Evolutionary conservation across 2,797 vertebrate species (phyloP).

Genomic region (Tenualosa ilisha): DNA sequence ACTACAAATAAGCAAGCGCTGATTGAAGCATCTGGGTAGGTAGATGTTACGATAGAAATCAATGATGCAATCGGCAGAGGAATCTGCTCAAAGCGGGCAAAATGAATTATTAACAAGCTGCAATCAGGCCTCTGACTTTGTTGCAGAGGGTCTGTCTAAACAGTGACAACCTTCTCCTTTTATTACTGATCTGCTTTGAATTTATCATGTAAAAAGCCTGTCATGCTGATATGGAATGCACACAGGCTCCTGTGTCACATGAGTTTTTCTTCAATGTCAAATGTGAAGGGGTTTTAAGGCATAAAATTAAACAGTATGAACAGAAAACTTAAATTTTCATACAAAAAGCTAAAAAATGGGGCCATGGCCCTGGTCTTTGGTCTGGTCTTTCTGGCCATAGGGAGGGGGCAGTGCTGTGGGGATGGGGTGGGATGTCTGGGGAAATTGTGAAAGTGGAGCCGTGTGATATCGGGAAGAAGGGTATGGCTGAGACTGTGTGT

Average conservation of each 20-base stretch:
- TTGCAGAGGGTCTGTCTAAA: not conserved
- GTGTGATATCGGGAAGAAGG: too few species aligned
- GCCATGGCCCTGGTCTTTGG: too few species aligned
- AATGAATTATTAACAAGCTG: conserved; percentile 12
- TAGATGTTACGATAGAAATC: not conserved
- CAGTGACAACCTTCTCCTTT: not conserved
- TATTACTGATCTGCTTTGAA: not conserved
- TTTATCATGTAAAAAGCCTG: not conserved
- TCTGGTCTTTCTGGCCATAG: too few species aligned
- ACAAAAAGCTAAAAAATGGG: too few species aligned
- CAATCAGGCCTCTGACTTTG: not conserved
- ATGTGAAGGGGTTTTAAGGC: not conserved
- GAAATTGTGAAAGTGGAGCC: too few species aligned
- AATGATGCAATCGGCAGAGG: conserved; percentile 1
- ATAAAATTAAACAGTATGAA: not conserved
- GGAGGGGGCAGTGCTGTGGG: too few species aligned
- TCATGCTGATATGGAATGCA: not conserved
- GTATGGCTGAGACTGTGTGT: too few species aligned
- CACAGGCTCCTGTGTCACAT: not conserved
- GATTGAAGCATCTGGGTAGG: not conserved
- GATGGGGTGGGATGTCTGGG: too few species aligned
- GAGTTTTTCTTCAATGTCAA: not conserved
- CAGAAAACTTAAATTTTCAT: not conserved
- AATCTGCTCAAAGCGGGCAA: not conserved
- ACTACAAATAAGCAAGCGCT: not conserved